Evolutionary conservation across 2,888 invertebrate genomes (phyloP).

Genomic region (Calameuta idolon): DNA sequence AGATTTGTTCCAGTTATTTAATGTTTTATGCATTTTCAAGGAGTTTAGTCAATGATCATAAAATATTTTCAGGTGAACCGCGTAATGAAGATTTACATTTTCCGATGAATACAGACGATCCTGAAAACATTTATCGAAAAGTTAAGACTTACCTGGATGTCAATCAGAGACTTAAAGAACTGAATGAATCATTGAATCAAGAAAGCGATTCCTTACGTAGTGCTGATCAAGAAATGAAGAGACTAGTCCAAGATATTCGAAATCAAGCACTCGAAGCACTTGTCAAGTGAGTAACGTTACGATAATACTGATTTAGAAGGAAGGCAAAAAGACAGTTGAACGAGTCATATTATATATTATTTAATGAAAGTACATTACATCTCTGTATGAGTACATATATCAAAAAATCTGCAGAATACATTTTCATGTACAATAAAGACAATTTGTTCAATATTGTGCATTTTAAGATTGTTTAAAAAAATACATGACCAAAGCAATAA

Average conservation of each 20-base stretch:
- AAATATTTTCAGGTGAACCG: slow-evolving; percentile 63
- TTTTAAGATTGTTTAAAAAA: background rate
- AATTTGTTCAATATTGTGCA: background rate
- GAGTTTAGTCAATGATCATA: background rate
- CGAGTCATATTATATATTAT: background rate
- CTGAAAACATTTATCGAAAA: slow-evolving; percentile 55
- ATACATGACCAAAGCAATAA: background rate
- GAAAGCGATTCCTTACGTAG: slow-evolving; percentile 52
- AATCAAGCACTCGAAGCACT: slow-evolving; percentile 63
- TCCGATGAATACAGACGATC: slow-evolving; percentile 35
- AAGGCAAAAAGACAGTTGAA: background rate
- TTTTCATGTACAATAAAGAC: background rate
- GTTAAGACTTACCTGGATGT: slow-evolving; percentile 58
- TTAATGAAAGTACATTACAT: background rate
- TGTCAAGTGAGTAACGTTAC: slow-evolving; percentile 17
- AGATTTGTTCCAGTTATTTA: slow-evolving; percentile 5
- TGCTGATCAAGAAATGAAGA: slow-evolving; percentile 55
- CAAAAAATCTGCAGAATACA: background rate
- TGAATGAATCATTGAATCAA: slow-evolving; percentile 48
- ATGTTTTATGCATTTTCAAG: background rate
- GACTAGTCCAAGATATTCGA: slow-evolving; percentile 62
- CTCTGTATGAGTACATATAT: background rate
- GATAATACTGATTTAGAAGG: background rate
- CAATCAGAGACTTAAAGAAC: slow-evolving; percentile 55
- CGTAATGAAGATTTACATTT: slow-evolving; percentile 49